These are phyloP conservation scores for Pseudopodoces humilis DNA, from an alignment of 2,113 vertebrate genomes.

Conservation along the genomic window DNA sequence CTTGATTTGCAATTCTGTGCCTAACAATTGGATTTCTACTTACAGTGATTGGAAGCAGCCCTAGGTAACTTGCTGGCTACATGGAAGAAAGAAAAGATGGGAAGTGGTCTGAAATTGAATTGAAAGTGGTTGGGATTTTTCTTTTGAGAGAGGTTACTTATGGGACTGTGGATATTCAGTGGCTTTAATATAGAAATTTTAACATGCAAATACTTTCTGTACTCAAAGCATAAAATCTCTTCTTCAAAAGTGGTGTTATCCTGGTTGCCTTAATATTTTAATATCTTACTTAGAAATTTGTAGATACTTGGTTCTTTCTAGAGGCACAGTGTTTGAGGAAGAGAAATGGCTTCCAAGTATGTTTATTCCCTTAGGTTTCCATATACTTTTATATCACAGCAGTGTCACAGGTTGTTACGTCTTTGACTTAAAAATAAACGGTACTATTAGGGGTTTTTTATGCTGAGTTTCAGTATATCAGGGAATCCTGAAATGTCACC, in stretches of 20 bases:
- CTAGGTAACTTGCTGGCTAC: background rate
- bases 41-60: background rate
- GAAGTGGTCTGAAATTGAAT: background rate
- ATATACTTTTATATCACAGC: background rate
- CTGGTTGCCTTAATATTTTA: background rate
- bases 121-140: background rate
- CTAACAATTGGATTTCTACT: background rate
- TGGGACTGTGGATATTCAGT: background rate
- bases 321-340: background rate
- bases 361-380: background rate
- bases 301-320: background rate
- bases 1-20: background rate
- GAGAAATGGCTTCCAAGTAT: background rate
- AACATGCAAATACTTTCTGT: background rate
- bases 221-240: background rate
- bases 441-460: rapidly evolving
- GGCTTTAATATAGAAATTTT: background rate
- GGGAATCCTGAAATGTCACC: background rate
- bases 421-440: background rate
- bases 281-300: background rate
- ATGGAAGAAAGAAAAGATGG: background rate
- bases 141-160: background rate
- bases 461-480: background rate
- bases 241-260: background rate
- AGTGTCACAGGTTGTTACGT: background rate